Evolutionary conservation across 2,113 vertebrate species (phyloP), one percentile per base, ranked within the genome.

Genomic region (Prionailurus bengalensis): DNA sequence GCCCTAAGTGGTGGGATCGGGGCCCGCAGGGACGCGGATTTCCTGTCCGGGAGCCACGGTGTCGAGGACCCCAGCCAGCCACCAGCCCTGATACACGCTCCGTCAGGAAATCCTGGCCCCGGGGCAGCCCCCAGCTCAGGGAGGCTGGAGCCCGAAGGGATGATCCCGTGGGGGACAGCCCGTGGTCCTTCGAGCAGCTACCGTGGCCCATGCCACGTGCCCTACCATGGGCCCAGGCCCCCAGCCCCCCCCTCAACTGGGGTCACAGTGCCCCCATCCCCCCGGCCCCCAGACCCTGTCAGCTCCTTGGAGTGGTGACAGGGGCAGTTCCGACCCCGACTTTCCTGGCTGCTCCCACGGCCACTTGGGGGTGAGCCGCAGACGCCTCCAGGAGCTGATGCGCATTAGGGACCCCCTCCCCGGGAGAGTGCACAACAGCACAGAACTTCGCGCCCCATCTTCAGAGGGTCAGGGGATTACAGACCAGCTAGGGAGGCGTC

Each of bases 71-170:
- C 36, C 33, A 1, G 51, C 85, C 55, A 36, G 76, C 65, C 86
- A 1, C 71, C 0, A 5, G 74, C 70, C 65, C 51, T 11, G 53
- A 70, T 31, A 55, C 33, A 2, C 45, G 6, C 14, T 29, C 58
- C 58, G 66, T 91, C 86, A 96, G 89, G 92, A 94, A 95, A 73
- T 45, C 76, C 92, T n/a, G 8, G 91, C 83, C 63, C 74, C 42
- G 17, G 71, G 55, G 68, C 15, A 4, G 39, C 91, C 73, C 23
- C n/a, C 27, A 12, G 92, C 31, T 31, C 66, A 73, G 66, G 14
- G 48, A 70, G 36, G 66, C 13, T 0, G 1, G 11, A 80, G 63
- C 53, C 36, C 33, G 0, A 4, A 39, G 12, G 45, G 45, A 29
- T 5, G 5, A 23, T 33, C 66, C 58, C 29, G 48, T 2, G 36